A percentile compares a stretch with the other conserved stretches of the same genome.
phyloP scores from a whole-genome alignment of 2,888 invertebrate species.

The Aporophyla nigra region DNA sequence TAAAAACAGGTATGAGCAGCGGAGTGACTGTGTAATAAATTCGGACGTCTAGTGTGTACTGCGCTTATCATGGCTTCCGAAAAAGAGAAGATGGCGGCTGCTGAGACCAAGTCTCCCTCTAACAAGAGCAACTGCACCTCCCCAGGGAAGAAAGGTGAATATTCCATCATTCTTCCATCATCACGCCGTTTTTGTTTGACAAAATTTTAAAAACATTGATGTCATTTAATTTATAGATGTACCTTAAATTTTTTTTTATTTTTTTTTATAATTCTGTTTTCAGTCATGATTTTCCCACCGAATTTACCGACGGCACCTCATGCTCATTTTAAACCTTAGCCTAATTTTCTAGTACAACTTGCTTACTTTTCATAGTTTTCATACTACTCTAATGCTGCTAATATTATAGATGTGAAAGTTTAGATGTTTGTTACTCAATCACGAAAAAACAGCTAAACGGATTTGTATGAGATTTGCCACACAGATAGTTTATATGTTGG shows the following conservation, averaged over 20 bases:
- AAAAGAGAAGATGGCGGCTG: conserved; percentile 89
- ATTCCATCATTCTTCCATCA: conserved; percentile 55
- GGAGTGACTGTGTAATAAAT: conserved; percentile 78
- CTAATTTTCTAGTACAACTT: background rate
- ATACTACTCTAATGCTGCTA: too few relatives aligned
- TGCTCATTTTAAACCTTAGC: background rate
- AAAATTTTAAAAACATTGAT: conserved; percentile 12
- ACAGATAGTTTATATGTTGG: too few relatives aligned
- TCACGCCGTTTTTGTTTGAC: conserved; percentile 21
- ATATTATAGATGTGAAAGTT: too few relatives aligned
- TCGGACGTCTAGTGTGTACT: conserved; percentile 74
- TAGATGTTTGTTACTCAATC: too few relatives aligned
- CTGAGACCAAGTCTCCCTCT: conserved; percentile 87
- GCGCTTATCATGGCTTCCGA: conserved; percentile 85
- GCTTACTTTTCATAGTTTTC: too few relatives aligned
- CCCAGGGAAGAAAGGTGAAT: conserved; percentile 89
- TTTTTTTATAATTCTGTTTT: conserved; percentile 1
- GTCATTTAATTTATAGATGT: conserved; percentile 28
- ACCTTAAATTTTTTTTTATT: background rate
- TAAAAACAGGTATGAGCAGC: conserved; percentile 82
- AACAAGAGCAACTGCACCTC: conserved; percentile 89
- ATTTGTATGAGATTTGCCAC: too few relatives aligned
- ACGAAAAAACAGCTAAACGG: too few relatives aligned
- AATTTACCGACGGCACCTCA: background rate
- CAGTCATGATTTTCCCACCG: background rate